These are phyloP conservation scores for Panzeria rudis DNA, from an alignment of 2,888 invertebrate species.

Conservation along the genomic window DNA sequence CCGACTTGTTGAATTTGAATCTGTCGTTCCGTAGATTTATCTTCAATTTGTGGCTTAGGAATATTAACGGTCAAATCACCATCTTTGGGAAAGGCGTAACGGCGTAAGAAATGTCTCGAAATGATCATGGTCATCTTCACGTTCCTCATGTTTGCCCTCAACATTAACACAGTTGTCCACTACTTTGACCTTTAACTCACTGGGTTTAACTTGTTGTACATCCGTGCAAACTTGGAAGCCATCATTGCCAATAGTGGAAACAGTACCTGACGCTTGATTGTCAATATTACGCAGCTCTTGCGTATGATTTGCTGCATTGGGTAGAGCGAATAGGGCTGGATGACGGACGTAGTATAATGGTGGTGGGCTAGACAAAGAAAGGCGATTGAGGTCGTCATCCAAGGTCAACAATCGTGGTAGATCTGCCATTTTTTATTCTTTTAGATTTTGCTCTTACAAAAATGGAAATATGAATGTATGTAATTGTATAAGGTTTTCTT, in stretches of 20 bases:
- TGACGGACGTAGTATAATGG: conserved; percentile 65
- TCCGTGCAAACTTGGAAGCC: conserved; percentile 90
- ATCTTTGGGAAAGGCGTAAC: conserved; percentile 90
- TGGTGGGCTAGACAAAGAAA: conserved; percentile 54
- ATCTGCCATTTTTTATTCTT: conserved; percentile 76
- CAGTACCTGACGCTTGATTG: conserved; percentile 47
- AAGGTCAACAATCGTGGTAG: conserved; percentile 80
- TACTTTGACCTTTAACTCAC: conserved; percentile 91
- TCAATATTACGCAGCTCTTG: conserved; percentile 84
- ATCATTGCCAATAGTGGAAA: conserved; percentile 85
- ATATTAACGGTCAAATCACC: conserved; percentile 89
- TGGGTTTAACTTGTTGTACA: conserved; percentile 90
- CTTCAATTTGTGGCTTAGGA: conserved; percentile 84
- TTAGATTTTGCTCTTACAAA: conserved; percentile 10
- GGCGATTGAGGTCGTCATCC: conserved; percentile 78
- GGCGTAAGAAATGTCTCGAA: conserved; percentile 89
- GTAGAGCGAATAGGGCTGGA: conserved; percentile 55
- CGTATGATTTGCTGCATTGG: conserved; percentile 86
- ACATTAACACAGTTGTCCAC: conserved; percentile 88
- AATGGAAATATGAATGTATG: no score
- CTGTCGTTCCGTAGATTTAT: conserved; percentile 84
- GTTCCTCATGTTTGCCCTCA: conserved; percentile 91
- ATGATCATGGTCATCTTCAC: conserved; percentile 89
- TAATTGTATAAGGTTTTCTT: no score
- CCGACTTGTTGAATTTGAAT: conserved; percentile 87